A percentile compares a stretch with the other conserved stretches of the same genome.
These are phyloP conservation scores for Noctua janthe DNA, from an alignment of 2,888 invertebrate species.

Conservation along the genomic window DNA sequence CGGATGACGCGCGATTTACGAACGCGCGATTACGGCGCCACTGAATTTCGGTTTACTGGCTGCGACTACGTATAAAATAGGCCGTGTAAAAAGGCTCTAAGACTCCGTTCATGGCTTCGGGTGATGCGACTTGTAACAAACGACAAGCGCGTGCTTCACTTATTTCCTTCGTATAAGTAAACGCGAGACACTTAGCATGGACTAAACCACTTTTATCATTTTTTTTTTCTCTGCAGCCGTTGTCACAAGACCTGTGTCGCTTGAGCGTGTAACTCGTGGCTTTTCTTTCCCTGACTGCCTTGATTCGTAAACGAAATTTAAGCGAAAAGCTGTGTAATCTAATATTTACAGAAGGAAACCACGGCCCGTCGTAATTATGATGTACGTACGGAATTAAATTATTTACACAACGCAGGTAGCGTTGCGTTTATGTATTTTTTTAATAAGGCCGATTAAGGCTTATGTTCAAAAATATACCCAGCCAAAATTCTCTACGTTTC, in stretches of 20 bases:
- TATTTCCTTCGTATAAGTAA: not conserved
- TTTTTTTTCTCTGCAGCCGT: not conserved
- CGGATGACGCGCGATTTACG: not conserved
- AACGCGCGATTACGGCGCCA: not conserved
- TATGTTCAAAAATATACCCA: not conserved
- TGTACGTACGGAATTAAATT: slow-evolving; percentile 53
- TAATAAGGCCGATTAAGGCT: slow-evolving; percentile 2
- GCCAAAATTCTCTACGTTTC: not conserved
- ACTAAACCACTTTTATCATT: not conserved
- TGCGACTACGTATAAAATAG: not conserved
- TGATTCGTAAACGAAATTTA: slow-evolving; percentile 44
- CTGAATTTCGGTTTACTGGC: not conserved
- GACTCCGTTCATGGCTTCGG: not conserved
- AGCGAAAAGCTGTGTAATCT: slow-evolving; percentile 56
- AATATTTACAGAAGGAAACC: slow-evolving; percentile 59
- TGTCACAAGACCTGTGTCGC: not conserved
- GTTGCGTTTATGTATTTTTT: slow-evolving; percentile 32
- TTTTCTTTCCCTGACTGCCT: slow-evolving; percentile 6
- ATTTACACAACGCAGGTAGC: slow-evolving; percentile 44
- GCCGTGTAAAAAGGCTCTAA: not conserved
- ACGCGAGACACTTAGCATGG: not conserved
- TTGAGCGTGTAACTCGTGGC: not conserved
- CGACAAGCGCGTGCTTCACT: not conserved
- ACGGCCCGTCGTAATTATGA: slow-evolving; percentile 56
- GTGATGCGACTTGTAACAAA: not conserved